Conservation (phyloP, 1,140 invertebrate species). For the Drosophila nannoptera region DNA sequence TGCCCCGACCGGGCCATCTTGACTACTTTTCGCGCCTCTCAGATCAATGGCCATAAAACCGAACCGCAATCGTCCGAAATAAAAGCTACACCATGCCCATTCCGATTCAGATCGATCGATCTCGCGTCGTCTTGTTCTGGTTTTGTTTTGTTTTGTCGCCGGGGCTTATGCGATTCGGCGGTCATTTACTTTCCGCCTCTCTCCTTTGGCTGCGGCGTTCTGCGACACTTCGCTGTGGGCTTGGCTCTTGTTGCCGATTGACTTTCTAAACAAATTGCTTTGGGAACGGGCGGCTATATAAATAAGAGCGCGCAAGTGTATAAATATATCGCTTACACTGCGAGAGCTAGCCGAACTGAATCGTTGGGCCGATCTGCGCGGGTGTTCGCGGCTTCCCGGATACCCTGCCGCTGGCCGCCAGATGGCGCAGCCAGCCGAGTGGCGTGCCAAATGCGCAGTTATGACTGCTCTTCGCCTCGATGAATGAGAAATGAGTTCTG, state of each 20-base stretch:
- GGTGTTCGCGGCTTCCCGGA: too few relatives aligned
- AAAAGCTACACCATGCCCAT: conserved; percentile 16
- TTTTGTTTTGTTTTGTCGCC: conserved; percentile 8
- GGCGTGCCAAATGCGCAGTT: too few relatives aligned
- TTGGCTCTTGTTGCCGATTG: conserved; percentile 55
- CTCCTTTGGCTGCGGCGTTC: conserved; percentile 47
- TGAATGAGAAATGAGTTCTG: too few relatives aligned
- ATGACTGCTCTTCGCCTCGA: too few relatives aligned
- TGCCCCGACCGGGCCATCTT: not conserved
- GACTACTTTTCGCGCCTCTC: conserved; percentile 22
- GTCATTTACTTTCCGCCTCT: conserved; percentile 62
- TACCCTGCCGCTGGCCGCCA: too few relatives aligned
- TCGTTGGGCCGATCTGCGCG: too few relatives aligned
- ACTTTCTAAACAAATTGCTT: conserved; percentile 61
- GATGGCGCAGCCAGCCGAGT: too few relatives aligned
- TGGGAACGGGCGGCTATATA: conserved; percentile 10
- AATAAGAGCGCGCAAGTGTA: conserved; percentile 11
- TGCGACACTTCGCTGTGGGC: conserved; percentile 40
- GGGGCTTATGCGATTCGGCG: conserved; percentile 25
- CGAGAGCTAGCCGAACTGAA: too few relatives aligned
- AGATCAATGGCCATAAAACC: conserved; percentile 27
- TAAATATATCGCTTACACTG: too few relatives aligned
- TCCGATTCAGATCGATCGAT: not conserved
- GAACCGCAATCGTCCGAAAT: conserved; percentile 1
- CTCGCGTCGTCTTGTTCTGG: conserved; percentile 5